Percentiles rank a stretch among this genome's conserved stretches.
Evolutionary conservation across 2,113 vertebrate genomes (phyloP).

Genomic region (Lagopus muta): DNA sequence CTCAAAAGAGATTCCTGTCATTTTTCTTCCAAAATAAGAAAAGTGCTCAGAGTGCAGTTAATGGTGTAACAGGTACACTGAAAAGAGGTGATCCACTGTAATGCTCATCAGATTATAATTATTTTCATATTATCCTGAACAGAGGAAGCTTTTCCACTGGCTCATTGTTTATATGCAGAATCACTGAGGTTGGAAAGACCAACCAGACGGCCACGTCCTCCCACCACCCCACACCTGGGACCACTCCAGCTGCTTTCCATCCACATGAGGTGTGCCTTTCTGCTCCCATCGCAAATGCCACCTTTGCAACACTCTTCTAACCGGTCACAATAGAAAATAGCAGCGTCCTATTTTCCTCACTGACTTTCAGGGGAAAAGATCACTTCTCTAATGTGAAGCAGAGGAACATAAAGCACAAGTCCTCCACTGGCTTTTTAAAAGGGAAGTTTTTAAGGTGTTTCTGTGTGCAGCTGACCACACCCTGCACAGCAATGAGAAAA

Average conservation of each 20-base stretch:
- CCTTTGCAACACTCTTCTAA: neutral
- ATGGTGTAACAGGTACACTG: neutral
- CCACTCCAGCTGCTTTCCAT: neutral
- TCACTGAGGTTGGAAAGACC: too few species aligned
- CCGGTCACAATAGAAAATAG: rapidly evolving
- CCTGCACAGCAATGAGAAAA: neutral
- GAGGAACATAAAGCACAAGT: neutral
- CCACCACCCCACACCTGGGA: too few species aligned
- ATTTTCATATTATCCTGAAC: neutral
- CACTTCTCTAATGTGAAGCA: neutral
- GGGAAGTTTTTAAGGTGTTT: neutral
- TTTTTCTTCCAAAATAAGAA: neutral
- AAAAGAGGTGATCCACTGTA: neutral
- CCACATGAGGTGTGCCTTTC: neutral
- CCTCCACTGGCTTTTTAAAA: neutral
- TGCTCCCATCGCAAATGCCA: neutral
- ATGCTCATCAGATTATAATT: neutral
- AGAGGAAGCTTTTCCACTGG: neutral
- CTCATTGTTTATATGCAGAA: too few species aligned
- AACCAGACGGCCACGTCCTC: too few species aligned
- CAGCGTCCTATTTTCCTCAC: neutral
- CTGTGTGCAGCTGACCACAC: neutral
- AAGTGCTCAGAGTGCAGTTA: neutral
- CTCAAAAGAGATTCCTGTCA: neutral
- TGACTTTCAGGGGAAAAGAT: rapidly evolving